A percentile compares a stretch with the other conserved stretches of the same genome.
Conservation (phyloP, 2,113 vertebrate species). For the Rana temporaria region DNA sequence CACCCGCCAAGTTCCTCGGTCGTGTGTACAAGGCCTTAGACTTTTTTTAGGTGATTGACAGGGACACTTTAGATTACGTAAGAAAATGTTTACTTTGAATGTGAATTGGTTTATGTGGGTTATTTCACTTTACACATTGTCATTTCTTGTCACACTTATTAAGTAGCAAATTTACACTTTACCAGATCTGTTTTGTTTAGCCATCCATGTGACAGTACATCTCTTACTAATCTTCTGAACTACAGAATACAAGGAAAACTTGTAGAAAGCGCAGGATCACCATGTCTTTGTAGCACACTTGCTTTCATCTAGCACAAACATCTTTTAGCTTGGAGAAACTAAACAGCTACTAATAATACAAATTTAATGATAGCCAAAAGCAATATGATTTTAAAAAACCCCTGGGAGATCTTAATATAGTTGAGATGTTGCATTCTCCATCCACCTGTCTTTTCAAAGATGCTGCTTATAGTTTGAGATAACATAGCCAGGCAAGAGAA, state of each 20-base stretch:
- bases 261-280: slow-evolving; percentile 1
- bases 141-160: too few relatives aligned
- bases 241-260: not conserved
- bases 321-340: slow-evolving; percentile 11
- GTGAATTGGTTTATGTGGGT: too few relatives aligned
- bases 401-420: slow-evolving; percentile 1
- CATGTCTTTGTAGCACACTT: slow-evolving; percentile 2
- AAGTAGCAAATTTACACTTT: too few relatives aligned
- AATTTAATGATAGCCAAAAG: slow-evolving; percentile 49
- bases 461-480: slow-evolving; percentile 40
- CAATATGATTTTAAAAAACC: slow-evolving; percentile 16
- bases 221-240: not conserved
- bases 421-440: slow-evolving; percentile 18
- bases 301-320: slow-evolving; percentile 21
- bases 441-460: slow-evolving; percentile 33
- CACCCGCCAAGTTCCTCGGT: too few relatives aligned
- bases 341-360: slow-evolving; percentile 33
- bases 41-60: too few relatives aligned
- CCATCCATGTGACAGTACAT: not conserved
- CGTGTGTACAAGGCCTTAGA: too few relatives aligned
- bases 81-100: too few relatives aligned
- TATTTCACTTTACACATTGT: too few relatives aligned
- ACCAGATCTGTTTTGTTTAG: too few relatives aligned
- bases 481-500: slow-evolving; percentile 28
- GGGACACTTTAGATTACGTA: too few relatives aligned